Evolutionary conservation across 2,888 invertebrate species (phyloP), one percentile per base, ranked within the genome.

Genomic region (Limnephilus auricula): DNA sequence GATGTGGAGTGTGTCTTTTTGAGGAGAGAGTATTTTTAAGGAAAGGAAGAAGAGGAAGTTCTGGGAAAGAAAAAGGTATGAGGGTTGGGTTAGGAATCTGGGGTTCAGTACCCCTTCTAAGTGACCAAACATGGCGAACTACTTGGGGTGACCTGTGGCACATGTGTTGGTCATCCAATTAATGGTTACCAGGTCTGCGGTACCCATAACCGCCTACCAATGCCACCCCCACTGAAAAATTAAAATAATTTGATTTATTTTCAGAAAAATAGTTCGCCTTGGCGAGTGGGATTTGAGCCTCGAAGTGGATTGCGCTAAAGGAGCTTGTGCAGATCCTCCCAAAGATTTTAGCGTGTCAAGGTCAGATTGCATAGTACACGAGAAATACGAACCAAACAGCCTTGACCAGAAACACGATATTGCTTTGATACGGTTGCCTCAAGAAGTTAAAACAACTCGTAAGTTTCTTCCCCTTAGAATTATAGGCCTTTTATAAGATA

Each of bases 211-310:
- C n/a, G n/a, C n/a, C n/a, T n/a, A n/a, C n/a, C 9, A 65, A 2
- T 65, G 9, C 65, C 25, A 65, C 0, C 25, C 18, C 18, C 15
- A 65, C 5, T 50, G 6, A 65, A n/a, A 65, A 6, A n/a, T n/a
- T 6, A 2, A n/a, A 6, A 65, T 25, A 65, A 65, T 25, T 65
- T 25, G 1, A 25, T n/a, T 25, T 25, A n/a, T 5, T 65, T 65
- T 65, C 92, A 97, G 97, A 89, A 94, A 95, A 0, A 95, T 96
- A 93, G 97, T 97, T 0, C 96, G 97, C 5, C 95, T 97, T n/a
- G 97, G 97, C n/a, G 97, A 97, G 94, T 97, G 97, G 96, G 96
- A 98, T 94, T 97, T 97, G 0, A 95, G 95, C 0, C 96, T 96
- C 2, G 94, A 95, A 0, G 93, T 93, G 0, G 98, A 98, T 94